phyloP scores from a whole-genome alignment of 1,140 invertebrate species.

The Anastrepha obliqua region DNA sequence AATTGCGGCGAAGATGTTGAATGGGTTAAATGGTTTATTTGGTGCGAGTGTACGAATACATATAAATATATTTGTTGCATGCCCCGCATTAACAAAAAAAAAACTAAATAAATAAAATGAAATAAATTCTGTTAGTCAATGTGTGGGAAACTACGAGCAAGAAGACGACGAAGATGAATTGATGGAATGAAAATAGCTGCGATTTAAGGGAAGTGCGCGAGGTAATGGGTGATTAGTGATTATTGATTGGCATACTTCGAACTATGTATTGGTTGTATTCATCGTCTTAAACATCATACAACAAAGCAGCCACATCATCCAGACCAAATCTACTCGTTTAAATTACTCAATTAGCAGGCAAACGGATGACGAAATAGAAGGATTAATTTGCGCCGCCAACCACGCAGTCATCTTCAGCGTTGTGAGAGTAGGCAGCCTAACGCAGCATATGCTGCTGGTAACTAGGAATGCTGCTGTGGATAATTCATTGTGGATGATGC shows the following conservation, averaged over 20 bases:
- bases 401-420: background rate
- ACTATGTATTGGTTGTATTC: slow-evolving; percentile 8
- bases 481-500: background rate
- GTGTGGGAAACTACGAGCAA: slow-evolving; percentile 35
- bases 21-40: slow-evolving; percentile 50
- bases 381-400: slow-evolving; percentile 34
- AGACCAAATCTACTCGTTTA: background rate
- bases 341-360: slow-evolving; percentile 47
- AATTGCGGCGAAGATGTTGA: slow-evolving; percentile 13
- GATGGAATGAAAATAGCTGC: background rate
- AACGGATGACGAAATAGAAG: slow-evolving; percentile 21
- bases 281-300: background rate
- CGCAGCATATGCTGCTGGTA: background rate
- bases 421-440: background rate
- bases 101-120: slow-evolving; percentile 44
- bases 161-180: background rate
- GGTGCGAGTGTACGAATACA: background rate
- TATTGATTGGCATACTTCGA: slow-evolving; percentile 29
- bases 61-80: background rate
- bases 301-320: background rate
- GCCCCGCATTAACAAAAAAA: background rate
- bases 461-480: background rate
- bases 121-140: background rate
- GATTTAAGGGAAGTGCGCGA: background rate
- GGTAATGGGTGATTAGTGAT: background rate